These are phyloP conservation scores for Takifugu flavidus DNA, from an alignment of 2,113 vertebrate species.

Conservation along the genomic window DNA sequence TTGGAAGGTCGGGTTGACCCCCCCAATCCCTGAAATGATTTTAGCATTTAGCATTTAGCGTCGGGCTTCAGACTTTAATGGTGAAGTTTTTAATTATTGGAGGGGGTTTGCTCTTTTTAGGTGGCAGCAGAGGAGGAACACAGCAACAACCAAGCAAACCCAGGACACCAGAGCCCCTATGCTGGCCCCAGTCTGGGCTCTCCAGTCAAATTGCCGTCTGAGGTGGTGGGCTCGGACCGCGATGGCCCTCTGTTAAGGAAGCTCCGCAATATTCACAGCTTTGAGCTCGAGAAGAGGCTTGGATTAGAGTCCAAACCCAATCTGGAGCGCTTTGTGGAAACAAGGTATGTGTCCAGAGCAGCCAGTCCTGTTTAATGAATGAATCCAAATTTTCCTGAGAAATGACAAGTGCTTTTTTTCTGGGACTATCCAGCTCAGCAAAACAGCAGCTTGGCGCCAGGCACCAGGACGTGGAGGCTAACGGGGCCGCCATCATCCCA, in stretches of 20 bases:
- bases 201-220: slow-evolving; percentile 84
- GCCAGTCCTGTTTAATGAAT: neutral
- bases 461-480: slow-evolving; percentile 63
- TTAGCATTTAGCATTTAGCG: neutral
- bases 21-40: neutral
- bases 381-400: neutral
- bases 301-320: slow-evolving; percentile 88
- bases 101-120: slow-evolving; percentile 56
- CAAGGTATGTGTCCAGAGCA: slow-evolving; percentile 72
- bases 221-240: slow-evolving; percentile 82
- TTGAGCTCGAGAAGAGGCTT: slow-evolving; percentile 89
- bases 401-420: slow-evolving; percentile 6
- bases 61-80: too few species aligned
- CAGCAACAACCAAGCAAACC: slow-evolving; percentile 83
- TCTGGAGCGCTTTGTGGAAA: slow-evolving; percentile 86
- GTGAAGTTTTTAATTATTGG: too few species aligned
- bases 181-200: slow-evolving; percentile 85
- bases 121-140: slow-evolving; percentile 88
- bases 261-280: slow-evolving; percentile 92
- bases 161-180: slow-evolving; percentile 80
- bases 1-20: slow-evolving; percentile 78
- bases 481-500: slow-evolving; percentile 68
- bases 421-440: slow-evolving; percentile 70
- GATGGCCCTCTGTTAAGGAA: slow-evolving; percentile 88
- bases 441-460: slow-evolving; percentile 76